A percentile compares a stretch with the other conserved stretches of the same genome.
These are phyloP conservation scores for Synodontis membranacea DNA, from an alignment of 2,113 vertebrate species.

Conservation along the genomic window DNA sequence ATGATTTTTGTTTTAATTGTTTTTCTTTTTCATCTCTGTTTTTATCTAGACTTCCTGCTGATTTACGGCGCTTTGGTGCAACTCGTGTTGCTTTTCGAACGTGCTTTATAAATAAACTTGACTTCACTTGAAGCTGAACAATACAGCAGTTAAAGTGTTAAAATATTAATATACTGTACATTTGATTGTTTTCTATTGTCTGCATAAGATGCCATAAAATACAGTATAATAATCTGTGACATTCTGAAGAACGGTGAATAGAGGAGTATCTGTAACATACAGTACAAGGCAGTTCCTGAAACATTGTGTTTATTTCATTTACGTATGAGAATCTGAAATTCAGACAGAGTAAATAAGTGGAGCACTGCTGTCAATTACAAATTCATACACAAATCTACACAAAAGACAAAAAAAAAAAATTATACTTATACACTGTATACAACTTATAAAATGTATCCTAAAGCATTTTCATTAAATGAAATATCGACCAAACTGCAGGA, in stretches of 20 bases:
- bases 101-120: too few species aligned
- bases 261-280: background rate
- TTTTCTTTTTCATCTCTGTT: too few species aligned
- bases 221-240: background rate
- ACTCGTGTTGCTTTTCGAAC: too few species aligned
- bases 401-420: background rate
- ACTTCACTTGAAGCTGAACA: background rate
- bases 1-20: too few species aligned
- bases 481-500: background rate
- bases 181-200: background rate
- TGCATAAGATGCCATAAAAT: background rate
- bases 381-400: background rate
- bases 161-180: background rate
- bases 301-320: background rate
- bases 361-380: background rate
- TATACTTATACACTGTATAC: background rate
- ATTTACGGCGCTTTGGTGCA: too few species aligned
- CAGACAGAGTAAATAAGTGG: too few species aligned
- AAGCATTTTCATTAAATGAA: background rate
- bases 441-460: background rate
- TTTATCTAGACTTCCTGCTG: too few species aligned
- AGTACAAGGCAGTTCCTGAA: background rate
- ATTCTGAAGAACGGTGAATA: background rate
- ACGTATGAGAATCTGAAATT: background rate
- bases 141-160: background rate